A percentile compares a stretch with the other conserved stretches of the same genome.
These are phyloP conservation scores for Nibea albiflora DNA, from an alignment of 2,113 vertebrate genomes.

Conservation along the genomic window DNA sequence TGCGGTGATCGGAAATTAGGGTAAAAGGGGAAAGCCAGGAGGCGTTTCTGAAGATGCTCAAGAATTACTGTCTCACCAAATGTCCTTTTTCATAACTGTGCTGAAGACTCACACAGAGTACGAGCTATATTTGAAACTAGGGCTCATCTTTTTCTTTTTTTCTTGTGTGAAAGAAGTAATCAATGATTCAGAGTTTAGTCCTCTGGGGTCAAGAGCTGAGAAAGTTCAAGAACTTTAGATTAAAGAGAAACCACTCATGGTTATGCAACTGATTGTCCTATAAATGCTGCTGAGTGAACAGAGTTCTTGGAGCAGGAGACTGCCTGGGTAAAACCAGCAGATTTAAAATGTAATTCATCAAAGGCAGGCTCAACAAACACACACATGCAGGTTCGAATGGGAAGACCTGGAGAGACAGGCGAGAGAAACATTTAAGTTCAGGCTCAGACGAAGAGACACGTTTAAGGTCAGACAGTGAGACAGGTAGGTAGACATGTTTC, in stretches of 20 bases:
- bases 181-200: neutral
- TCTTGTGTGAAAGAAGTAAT: neutral
- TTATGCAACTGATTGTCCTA: neutral
- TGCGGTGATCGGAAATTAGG: slow-evolving; percentile 42
- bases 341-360: too few relatives aligned
- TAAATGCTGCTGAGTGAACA: neutral
- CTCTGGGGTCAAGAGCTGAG: neutral
- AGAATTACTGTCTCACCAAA: slow-evolving; percentile 28
- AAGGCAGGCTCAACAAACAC: neutral
- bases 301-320: neutral
- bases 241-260: neutral
- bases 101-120: neutral
- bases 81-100: slow-evolving; percentile 36
- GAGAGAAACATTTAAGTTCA: too few relatives aligned
- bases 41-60: slow-evolving; percentile 8
- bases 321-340: too few relatives aligned
- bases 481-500: neutral
- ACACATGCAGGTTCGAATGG: too few relatives aligned
- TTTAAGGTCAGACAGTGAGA: neutral
- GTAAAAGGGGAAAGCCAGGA: slow-evolving; percentile 29
- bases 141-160: neutral
- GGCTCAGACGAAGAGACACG: neutral
- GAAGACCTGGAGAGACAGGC: too few relatives aligned
- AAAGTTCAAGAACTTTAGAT: neutral
- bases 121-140: slow-evolving; percentile 17